Evolutionary conservation across 2,113 vertebrate species (phyloP).

Genomic region (Thryonomys swinderianus): DNA sequence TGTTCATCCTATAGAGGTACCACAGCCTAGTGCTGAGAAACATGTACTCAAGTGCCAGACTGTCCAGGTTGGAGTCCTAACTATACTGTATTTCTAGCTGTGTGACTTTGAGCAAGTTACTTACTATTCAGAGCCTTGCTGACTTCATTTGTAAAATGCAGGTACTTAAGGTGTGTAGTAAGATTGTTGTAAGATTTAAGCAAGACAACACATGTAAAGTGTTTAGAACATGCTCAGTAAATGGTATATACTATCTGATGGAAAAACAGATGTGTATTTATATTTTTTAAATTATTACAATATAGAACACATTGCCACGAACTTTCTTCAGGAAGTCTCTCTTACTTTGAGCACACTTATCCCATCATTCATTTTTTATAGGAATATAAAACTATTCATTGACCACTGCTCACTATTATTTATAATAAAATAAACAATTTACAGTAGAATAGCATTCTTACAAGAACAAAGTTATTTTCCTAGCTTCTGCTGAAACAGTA

Average conservation of each 20-base stretch:
- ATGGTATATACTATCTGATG: neutral
- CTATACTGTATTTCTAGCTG: neutral
- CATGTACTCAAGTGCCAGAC: neutral
- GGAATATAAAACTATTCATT: no score
- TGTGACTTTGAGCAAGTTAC: neutral
- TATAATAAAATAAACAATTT: no score
- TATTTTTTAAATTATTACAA: neutral
- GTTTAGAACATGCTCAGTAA: neutral
- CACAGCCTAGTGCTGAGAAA: neutral
- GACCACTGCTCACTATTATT: no score
- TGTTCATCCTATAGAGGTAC: neutral
- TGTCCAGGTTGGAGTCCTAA: neutral
- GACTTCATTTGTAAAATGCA: slow-evolving; percentile 15
- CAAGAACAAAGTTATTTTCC: no score
- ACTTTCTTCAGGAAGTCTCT: neutral
- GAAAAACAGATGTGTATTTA: neutral
- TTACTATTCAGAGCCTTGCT: neutral
- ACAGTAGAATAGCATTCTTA: no score
- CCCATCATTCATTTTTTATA: neutral
- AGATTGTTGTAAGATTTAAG: neutral
- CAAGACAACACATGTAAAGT: neutral
- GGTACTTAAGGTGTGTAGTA: neutral
- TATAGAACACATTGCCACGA: neutral
- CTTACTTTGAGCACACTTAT: neutral
- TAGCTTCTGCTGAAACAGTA: no score